Evolutionary conservation across 1,140 invertebrate species (phyloP).

Genomic region (Ctenoplectra terminalis): DNA sequence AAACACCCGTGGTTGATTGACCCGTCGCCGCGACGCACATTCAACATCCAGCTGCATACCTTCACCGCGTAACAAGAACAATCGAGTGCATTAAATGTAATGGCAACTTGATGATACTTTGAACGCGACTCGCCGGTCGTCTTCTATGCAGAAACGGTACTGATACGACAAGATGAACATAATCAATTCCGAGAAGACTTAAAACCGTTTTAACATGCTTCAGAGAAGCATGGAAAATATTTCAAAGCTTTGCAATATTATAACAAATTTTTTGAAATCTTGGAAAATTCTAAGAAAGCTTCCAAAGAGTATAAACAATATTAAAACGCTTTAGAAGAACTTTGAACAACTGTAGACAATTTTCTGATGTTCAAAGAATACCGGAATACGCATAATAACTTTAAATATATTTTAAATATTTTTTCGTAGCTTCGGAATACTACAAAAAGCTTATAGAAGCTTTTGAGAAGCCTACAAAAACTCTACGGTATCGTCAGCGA

Average conservation of each 20-base stretch:
- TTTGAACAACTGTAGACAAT: no score
- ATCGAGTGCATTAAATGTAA: conserved; percentile 33
- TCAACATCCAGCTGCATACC: conserved; percentile 37
- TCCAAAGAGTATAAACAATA: no score
- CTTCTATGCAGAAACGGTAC: neutral
- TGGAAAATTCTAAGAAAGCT: neutral
- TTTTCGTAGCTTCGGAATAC: no score
- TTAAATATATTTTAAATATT: no score
- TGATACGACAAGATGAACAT: neutral
- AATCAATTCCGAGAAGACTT: neutral
- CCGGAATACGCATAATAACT: no score
- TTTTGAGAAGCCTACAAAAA: no score
- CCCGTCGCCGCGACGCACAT: conserved; percentile 48
- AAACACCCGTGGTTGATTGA: conserved; percentile 66
- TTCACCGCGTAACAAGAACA: conserved; percentile 45
- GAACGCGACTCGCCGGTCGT: neutral
- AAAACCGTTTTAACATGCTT: neutral
- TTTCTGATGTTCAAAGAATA: no score
- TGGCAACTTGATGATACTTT: conserved; percentile 38
- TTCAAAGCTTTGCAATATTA: neutral
- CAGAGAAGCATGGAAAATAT: neutral
- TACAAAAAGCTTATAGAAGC: no score
- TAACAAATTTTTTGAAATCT: neutral
- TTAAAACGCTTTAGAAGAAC: no score
- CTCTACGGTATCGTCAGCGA: no score